A percentile compares a stretch with the other conserved stretches of the same genome.
Conservation (phyloP, 2,888 invertebrate genomes). For the Sthenelais limicola region DNA sequence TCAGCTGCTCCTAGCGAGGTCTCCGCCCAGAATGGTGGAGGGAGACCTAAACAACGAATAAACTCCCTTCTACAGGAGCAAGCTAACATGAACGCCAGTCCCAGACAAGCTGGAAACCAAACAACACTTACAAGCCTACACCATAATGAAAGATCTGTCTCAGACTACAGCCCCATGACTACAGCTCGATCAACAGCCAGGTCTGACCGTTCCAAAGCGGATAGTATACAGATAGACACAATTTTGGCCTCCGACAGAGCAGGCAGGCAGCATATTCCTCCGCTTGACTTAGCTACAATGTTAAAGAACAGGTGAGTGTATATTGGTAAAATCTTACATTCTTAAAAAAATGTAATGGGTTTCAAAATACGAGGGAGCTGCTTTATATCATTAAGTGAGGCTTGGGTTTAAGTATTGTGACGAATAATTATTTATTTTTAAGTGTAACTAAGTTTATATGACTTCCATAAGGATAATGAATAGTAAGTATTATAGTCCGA, state of each 20-base stretch:
- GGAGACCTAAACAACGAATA: constrained; percentile 1
- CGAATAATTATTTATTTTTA: too few relatives aligned
- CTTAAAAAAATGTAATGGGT: too few relatives aligned
- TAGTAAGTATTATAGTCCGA: too few relatives aligned
- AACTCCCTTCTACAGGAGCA: neutral
- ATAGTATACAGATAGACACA: constrained; percentile 27
- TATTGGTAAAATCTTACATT: too few relatives aligned
- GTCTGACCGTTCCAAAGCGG: too few relatives aligned
- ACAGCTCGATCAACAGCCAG: constrained; percentile 3
- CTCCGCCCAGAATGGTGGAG: neutral
- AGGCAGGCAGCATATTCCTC: constrained; percentile 5
- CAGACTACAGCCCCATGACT: constrained; percentile 27
- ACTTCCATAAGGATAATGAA: too few relatives aligned
- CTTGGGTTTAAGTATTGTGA: too few relatives aligned
- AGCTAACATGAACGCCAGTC: neutral
- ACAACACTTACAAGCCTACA: constrained; percentile 2
- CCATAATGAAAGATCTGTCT: neutral
- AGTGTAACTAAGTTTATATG: too few relatives aligned
- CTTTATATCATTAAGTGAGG: too few relatives aligned
- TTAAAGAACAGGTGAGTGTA: too few relatives aligned
- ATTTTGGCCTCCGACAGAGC: constrained; percentile 6
- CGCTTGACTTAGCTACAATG: constrained; percentile 20
- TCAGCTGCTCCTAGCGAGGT: constrained; percentile 7
- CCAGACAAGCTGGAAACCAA: constrained; percentile 1
- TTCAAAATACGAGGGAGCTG: too few relatives aligned